Evolutionary conservation across 2,888 invertebrate genomes (phyloP), one percentile per base, ranked within the genome.

Genomic region (Pseudococcus viburni): DNA sequence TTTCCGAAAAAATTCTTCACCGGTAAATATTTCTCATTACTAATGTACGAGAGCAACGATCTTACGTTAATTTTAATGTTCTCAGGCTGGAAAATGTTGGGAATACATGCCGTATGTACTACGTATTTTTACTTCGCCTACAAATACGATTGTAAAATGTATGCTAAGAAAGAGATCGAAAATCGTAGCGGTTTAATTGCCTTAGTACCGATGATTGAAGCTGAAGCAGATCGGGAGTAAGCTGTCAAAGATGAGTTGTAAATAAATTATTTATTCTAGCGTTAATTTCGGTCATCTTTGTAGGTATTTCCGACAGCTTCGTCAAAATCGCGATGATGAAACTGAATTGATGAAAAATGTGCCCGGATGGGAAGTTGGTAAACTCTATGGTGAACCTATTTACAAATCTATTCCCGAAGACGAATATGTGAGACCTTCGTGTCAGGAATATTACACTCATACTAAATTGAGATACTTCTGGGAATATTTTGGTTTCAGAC

Each of bases 291-390:
- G 89, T 89, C 89, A 85, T 90, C 90, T 89, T 90, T 90, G 4
- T 90, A 94, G 94, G 88, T 92, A 92, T 90, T 91, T 98, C 91
- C 96, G 95, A 91, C 96, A 97, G 90, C 90, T 96, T 59, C 93
- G 95, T 87, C 93, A 93, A 89, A 96, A 97, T 92, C 94, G 97
- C 19, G 97, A 97, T 19, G 95, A 95, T 90, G 98, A 98, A 92
- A 93, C 93, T 0, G 94, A 96, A 88, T 93, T 98, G 51, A 99
- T 99, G 98, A 94, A 94, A 90, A 94, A 98, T 92, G 96, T 97
- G 17, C 95, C 96, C 89, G 96, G 96, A 90, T 98, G 98, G 98
- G 94, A 96, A 93, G 95, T 95, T 8, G 99, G 98, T 84, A 98
- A 96, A 1, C 96, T 94, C 92, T 97, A 95, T 90, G 97, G 97